A percentile compares a stretch with the other conserved stretches of the same genome.
phyloP scores from a whole-genome alignment of 2,797 vertebrate species.

The Triplophysa bombifrons region DNA sequence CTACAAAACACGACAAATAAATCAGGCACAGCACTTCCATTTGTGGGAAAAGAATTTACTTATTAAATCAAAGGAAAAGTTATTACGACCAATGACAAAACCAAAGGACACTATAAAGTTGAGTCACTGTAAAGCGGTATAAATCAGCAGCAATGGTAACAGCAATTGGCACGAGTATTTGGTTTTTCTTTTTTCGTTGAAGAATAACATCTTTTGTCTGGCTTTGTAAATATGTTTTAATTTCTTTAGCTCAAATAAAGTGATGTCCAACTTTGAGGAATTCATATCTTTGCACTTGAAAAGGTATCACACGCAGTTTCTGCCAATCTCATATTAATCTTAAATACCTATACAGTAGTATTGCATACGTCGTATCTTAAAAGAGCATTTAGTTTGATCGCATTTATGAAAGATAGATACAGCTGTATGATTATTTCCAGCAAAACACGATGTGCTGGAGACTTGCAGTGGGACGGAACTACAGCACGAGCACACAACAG shows the following conservation, averaged over 20 bases:
- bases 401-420: no score
- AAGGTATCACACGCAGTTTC: no score
- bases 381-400: no score
- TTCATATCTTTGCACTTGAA: no score
- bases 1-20: slow-evolving; percentile 70
- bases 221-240: slow-evolving; percentile 5
- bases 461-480: no score
- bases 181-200: slow-evolving; percentile 1
- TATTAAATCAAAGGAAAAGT: slow-evolving; percentile 27
- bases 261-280: no score
- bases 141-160: neutral
- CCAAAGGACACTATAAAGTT: slow-evolving; percentile 3
- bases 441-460: no score
- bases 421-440: no score
- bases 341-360: no score
- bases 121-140: neutral
- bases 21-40: slow-evolving; percentile 45
- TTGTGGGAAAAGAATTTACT: slow-evolving; percentile 41
- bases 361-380: no score
- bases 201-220: neutral
- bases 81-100: slow-evolving; percentile 10
- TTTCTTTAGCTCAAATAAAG: slow-evolving; percentile 21
- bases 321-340: no score
- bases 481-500: no score
- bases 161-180: neutral